A percentile compares a stretch with the other conserved stretches of the same genome.
These are phyloP conservation scores for Capitella teleta DNA, from an alignment of 1,140 invertebrate species.

Conservation along the genomic window DNA sequence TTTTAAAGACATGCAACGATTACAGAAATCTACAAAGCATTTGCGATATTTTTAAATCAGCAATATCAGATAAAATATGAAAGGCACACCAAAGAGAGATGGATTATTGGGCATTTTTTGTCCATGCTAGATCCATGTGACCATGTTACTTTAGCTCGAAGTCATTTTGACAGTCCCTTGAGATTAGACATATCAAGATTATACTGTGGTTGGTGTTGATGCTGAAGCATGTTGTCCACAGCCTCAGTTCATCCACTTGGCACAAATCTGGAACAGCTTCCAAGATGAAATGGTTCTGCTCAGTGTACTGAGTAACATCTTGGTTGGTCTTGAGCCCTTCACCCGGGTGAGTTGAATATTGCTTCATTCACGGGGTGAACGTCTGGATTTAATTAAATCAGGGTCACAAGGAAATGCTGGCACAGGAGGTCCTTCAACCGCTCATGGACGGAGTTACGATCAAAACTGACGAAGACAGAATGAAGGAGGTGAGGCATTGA, in stretches of 20 bases:
- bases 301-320: constrained; percentile 41
- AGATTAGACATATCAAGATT: too few relatives aligned
- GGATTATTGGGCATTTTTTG: too few relatives aligned
- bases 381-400: constrained; percentile 9
- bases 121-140: too few relatives aligned
- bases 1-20: too few relatives aligned
- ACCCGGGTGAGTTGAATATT: constrained; percentile 22
- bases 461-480: constrained; percentile 35
- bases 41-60: too few relatives aligned
- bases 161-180: too few relatives aligned
- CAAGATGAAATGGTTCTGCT: constrained; percentile 44
- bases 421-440: constrained; percentile 32
- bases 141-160: too few relatives aligned
- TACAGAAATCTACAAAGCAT: too few relatives aligned
- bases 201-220: too few relatives aligned
- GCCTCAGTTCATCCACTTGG: constrained; percentile 42
- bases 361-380: neutral
- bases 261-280: constrained; percentile 42
- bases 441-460: constrained; percentile 27
- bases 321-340: constrained; percentile 40
- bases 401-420: constrained; percentile 36
- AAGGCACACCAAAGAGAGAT: too few relatives aligned
- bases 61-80: too few relatives aligned
- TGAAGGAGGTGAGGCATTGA: constrained; percentile 15
- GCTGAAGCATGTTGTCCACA: constrained; percentile 15